Evolutionary conservation across 2,888 invertebrate genomes (phyloP), one percentile per base, ranked within the genome.

Genomic region (Xanthorhoe designata): DNA sequence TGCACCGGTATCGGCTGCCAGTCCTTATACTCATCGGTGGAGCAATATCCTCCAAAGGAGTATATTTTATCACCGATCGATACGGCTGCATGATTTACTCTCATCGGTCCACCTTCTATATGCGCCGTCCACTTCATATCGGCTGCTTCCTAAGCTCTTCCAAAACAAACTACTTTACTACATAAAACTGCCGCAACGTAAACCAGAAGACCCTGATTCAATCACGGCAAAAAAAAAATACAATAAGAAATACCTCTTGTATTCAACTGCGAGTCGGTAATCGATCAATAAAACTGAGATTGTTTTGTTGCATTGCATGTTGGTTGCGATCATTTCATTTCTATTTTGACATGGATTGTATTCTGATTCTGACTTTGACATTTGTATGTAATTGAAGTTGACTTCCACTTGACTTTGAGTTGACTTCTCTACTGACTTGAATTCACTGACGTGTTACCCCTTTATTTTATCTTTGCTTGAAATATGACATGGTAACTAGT

Each of bases 71-170:
- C 95, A 19, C 95, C 96, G 49, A 98, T 95, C 64, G 95, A 94
- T 24, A 97, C 97, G 5, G 97, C 98, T n/a, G 98, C 98, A 94
- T 98, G 98, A 87, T 98, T 98, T 13, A 98, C 98, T 69, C 98
- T 94, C 78, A 96, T 95, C 15, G 98, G 98, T n/a, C 98, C 98
- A 35, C 98, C 98, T 83, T 97, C 97, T 70, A 98, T 93, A 81
- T 96, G 96, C 38, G 96, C 95, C 59, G 97, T 97, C 98, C 98
- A 98, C 87, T 94, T 94, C 97, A 97, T 97, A 32, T 64, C 79
- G 72, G n/a, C 18, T 13, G 45, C 38, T 45, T 29, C n/a, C n/a
- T n/a, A n/a, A n/a, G n/a, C n/a, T 45, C 45, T n/a, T 15, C 15
- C 45, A 13, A 6, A 3, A 45, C 2, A 45, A 10, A 15, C 5